Percentiles rank a stretch among this genome's conserved stretches.
Evolutionary conservation across 2,888 invertebrate genomes (phyloP).

Genomic region (Eurois occulta): DNA sequence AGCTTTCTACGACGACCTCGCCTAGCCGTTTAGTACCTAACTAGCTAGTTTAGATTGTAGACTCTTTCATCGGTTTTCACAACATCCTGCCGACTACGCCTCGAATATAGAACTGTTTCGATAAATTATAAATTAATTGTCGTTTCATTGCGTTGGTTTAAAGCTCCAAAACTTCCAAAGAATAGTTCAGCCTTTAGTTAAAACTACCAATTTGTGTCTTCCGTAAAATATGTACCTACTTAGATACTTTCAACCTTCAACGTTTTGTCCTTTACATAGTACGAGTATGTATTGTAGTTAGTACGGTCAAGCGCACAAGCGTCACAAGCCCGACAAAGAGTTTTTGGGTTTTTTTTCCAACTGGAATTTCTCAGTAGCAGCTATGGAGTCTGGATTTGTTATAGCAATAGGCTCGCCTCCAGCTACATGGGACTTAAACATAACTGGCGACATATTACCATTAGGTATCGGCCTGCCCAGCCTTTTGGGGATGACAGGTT

Average conservation of each 20-base stretch:
- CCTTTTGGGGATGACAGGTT: not conserved
- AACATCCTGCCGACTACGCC: conserved; percentile 39
- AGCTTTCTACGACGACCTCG: conserved; percentile 44
- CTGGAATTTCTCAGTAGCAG: not conserved
- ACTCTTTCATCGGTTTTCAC: conserved; percentile 44
- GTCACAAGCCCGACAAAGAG: not conserved
- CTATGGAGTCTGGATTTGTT: not conserved
- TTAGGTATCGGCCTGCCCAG: not conserved
- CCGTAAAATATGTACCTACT: too few relatives aligned
- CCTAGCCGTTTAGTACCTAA: conserved; percentile 3
- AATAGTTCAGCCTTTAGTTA: not conserved
- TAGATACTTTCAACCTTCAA: not conserved
- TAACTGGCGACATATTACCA: not conserved
- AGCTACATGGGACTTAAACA: not conserved
- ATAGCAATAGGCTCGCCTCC: not conserved
- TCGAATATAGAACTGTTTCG: conserved; percentile 13
- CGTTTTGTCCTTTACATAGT: not conserved
- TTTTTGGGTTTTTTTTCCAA: not conserved
- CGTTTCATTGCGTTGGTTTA: not conserved
- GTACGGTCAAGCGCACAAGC: not conserved
- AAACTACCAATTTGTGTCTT: not conserved
- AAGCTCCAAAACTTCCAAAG: not conserved
- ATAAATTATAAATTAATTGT: conserved; percentile 16
- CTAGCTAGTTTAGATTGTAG: conserved; percentile 38
- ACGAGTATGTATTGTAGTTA: not conserved